These are phyloP conservation scores for Polypedilum pembai DNA, from an alignment of 1,140 invertebrate species.

Conservation along the genomic window DNA sequence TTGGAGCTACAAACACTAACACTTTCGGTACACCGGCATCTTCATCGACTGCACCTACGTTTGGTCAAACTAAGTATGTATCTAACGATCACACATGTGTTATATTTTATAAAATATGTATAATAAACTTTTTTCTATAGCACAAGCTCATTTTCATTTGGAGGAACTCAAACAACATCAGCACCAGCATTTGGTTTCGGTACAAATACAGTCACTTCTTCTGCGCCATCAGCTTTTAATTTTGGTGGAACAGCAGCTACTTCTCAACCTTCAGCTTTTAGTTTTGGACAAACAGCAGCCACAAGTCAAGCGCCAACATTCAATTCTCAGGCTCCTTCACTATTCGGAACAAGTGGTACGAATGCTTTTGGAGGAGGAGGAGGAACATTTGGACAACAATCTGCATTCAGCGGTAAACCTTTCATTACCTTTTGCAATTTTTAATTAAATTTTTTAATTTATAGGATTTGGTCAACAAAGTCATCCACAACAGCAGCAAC, in stretches of 20 bases:
- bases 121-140: conserved; percentile 34
- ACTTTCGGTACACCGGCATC: conserved; percentile 34
- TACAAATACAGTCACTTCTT: conserved; percentile 39
- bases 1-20: conserved; percentile 41
- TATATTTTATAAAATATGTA: conserved; percentile 33
- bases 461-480: conserved; percentile 36
- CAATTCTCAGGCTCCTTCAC: not conserved
- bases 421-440: conserved; percentile 35
- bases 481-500: conserved; percentile 51
- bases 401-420: not conserved
- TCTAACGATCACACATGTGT: conserved; percentile 33
- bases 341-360: not conserved
- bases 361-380: not conserved
- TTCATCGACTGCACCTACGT: conserved; percentile 33
- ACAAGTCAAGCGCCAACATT: conserved; percentile 30
- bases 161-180: conserved; percentile 32
- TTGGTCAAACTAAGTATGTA: conserved; percentile 33
- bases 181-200: conserved; percentile 44
- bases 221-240: conserved; percentile 45
- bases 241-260: conserved; percentile 43
- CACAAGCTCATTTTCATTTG: conserved; percentile 37
- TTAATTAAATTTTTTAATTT: conserved; percentile 29
- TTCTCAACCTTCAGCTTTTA: not conserved
- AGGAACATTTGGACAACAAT: conserved; percentile 11
- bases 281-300: conserved; percentile 41